A percentile compares a stretch with the other conserved stretches of the same genome.
Conservation (phyloP, 2,888 invertebrate species). For the Arrhopalites spinosus region DNA sequence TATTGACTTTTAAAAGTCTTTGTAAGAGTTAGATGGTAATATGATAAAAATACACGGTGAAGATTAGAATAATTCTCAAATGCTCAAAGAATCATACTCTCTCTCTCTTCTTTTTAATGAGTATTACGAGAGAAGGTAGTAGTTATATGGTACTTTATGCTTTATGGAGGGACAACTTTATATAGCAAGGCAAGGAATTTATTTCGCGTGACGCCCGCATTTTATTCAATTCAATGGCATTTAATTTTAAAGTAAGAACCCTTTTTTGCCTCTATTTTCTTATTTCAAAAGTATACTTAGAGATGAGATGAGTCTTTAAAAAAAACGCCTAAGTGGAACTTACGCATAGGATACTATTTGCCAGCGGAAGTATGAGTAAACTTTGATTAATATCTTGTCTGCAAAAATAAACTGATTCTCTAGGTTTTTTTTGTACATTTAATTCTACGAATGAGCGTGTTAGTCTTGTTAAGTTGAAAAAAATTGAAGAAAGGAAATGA, state of each 20-base stretch:
- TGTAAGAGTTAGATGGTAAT: no score
- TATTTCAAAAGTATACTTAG: neutral
- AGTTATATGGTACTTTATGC: constrained; percentile 1
- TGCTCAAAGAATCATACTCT: neutral
- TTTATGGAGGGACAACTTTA: constrained; percentile 8
- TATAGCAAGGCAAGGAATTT: constrained; percentile 3
- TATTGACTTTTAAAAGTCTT: neutral
- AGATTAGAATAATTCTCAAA: neutral
- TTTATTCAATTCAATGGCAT: constrained; percentile 21
- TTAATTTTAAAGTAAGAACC: neutral
- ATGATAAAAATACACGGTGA: no score
- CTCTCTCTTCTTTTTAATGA: neutral
- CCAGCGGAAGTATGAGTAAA: constrained; percentile 33
- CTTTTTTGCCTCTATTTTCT: neutral
- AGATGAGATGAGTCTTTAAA: neutral
- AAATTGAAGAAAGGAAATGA: no score
- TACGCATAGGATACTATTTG: neutral
- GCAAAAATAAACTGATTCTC: constrained; percentile 20
- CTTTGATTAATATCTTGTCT: constrained; percentile 35
- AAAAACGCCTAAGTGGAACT: constrained; percentile 27
- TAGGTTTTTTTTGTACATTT: neutral
- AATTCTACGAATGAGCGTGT: neutral
- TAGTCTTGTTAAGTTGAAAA: no score
- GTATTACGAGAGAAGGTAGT: neutral
- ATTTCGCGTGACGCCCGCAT: constrained; percentile 39